Evolutionary conservation across 2,113 vertebrate genomes (phyloP).

Genomic region (Herpetotheres cachinnans): DNA sequence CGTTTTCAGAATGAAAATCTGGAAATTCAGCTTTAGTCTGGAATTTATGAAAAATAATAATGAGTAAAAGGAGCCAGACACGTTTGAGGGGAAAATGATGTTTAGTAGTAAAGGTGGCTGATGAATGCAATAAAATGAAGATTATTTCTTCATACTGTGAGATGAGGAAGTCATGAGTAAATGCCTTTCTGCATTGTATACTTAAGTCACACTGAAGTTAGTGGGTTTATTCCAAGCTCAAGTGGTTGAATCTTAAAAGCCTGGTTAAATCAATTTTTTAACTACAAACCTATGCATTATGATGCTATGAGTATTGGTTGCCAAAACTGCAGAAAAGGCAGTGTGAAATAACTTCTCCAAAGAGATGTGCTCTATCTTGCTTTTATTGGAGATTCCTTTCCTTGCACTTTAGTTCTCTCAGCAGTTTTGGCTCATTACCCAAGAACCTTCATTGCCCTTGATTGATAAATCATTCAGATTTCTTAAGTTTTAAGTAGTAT

Average conservation of each 20-base stretch:
- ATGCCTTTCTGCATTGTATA: background rate
- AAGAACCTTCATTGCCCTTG: background rate
- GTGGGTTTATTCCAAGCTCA: background rate
- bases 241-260: background rate
- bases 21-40: background rate
- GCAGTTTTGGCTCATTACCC: background rate
- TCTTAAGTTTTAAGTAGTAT: background rate
- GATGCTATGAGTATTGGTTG: background rate
- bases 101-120: background rate
- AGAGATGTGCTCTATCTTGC: background rate
- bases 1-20: background rate
- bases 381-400: background rate
- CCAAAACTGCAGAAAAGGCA: background rate
- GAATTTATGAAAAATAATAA: background rate
- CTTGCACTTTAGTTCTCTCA: background rate
- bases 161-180: background rate
- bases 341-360: background rate
- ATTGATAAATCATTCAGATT: background rate
- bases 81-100: background rate
- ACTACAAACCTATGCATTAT: background rate
- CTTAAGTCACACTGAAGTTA: background rate
- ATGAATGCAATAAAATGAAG: background rate
- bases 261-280: background rate
- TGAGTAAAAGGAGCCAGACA: background rate
- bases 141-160: background rate